Conservation (phyloP, 2,888 invertebrate species). For the Drosophila histrio region DNA sequence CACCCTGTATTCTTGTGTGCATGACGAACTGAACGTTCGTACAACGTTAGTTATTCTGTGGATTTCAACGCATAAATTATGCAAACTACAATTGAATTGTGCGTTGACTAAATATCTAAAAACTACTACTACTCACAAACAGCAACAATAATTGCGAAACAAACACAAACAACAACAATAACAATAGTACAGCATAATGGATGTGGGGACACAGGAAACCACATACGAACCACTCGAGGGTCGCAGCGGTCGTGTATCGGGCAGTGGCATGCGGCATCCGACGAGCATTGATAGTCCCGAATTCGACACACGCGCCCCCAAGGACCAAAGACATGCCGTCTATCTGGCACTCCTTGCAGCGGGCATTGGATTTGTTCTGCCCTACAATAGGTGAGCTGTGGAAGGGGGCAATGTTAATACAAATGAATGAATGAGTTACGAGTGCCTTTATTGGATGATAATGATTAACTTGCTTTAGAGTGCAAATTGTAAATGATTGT, state of each 20-base stretch:
- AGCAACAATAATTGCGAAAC: not conserved
- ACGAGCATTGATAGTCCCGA: constrained; percentile 83
- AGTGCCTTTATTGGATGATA: constrained; percentile 7
- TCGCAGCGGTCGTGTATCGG: constrained; percentile 54
- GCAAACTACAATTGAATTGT: constrained; percentile 41
- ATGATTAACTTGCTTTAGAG: not conserved
- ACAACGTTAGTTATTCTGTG: constrained; percentile 26
- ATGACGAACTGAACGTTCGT: constrained; percentile 13
- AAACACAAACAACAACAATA: constrained; percentile 10
- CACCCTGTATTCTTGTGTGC: constrained; percentile 54
- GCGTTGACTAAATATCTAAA: constrained; percentile 16
- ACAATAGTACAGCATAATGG: constrained; percentile 40
- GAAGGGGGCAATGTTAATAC: constrained; percentile 2
- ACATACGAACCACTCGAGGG: constrained; percentile 84
- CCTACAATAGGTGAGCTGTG: constrained; percentile 92
- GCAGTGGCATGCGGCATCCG: constrained; percentile 69
- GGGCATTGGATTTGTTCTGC: constrained; percentile 94
- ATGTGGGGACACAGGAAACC: constrained; percentile 80
- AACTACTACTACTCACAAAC: not conserved
- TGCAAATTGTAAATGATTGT: too few species aligned
- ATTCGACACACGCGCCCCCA: constrained; percentile 82
- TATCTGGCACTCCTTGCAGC: constrained; percentile 88
- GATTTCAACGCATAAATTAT: constrained; percentile 45
- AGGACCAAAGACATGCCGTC: constrained; percentile 83
- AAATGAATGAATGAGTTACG: constrained; percentile 17